Base-by-base conservation (phyloP, 2,113 vertebrate genomes). In the Muntiacus reevesi region DNA sequence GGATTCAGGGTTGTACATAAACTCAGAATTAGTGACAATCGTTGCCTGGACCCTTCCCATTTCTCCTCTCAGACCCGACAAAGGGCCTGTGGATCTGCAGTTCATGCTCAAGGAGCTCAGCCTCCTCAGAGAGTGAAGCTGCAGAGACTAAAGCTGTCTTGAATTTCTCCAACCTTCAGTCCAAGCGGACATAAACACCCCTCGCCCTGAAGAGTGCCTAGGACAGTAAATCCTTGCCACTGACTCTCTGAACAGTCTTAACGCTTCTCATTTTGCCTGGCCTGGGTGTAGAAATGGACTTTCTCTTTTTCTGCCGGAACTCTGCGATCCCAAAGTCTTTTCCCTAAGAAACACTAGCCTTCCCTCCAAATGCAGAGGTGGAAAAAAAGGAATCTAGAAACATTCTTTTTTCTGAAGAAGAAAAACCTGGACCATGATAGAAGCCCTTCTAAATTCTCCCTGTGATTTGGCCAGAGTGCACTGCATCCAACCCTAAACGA, bases 291-390 rank as follows among this genome's bases (percentile, higher is more conserved):
- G 43, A 84, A 84, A 84, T 7, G 7, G 25, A 6, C 21, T 76
- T 87, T 43, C 71, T 76, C 40, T 90, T 79, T 94, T 47, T 84
- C 54, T 96, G 82, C 78, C 54, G 36, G 50, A 84, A 52, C 36
- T 45, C 62, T 76, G 45, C 13, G 9, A 84, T 43, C 45, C 54
- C 89, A 59, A 83, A 33, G 21, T 43, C 52, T 59, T 54, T 64
- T 76, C 25, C 33, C 36, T 62, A 4, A 89, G 54, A 89, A n/a
- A 93, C 81, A 25, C 23, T 74, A 87, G 10, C 7, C n/a, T 78
- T 96, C n/a, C 21, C n/a, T 83, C 30, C 62, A 83, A 62, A 28
- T 30, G n/a, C 43, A 84, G 54, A 54, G 28, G 30, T n/a, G 89
- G 15, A 45, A 57, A 36, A 64, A 43, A 52, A 43, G 7, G 8